Conservation (phyloP, 92 coral and sea anemone species). For the Ricordea florida region DNA sequence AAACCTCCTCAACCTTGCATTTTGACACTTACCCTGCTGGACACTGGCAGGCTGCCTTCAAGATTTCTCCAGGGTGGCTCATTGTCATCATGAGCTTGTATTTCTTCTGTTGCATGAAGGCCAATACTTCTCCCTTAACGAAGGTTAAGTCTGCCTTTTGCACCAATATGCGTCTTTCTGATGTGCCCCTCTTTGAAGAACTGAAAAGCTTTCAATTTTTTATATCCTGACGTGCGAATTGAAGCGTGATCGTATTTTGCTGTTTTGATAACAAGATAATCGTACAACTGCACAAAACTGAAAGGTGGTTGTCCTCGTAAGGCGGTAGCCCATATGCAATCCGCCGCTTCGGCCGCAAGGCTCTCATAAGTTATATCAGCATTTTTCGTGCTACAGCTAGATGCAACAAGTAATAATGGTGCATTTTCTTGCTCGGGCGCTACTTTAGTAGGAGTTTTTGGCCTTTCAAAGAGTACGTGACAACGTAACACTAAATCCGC, state of each 20-base stretch:
- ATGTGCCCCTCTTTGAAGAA: constrained; percentile 72
- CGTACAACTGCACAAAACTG: constrained; percentile 53
- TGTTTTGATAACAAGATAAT: constrained; percentile 52
- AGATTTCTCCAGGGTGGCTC: constrained; percentile 8
- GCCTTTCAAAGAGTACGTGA: constrained; percentile 16
- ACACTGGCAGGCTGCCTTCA: constrained; percentile 62
- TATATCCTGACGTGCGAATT: constrained; percentile 42
- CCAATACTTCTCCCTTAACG: constrained; percentile 43
- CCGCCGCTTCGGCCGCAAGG: constrained; percentile 14
- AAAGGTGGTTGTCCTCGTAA: constrained; percentile 47
- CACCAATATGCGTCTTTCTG: constrained; percentile 40
- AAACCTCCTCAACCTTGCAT: not conserved
- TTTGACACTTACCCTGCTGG: constrained; percentile 59
- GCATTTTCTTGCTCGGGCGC: constrained; percentile 7
- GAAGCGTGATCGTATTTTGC: constrained; percentile 46
- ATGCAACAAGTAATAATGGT: not conserved
- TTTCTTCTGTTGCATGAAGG: constrained; percentile 50
- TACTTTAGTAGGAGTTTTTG: not conserved
- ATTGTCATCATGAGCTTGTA: constrained; percentile 36
- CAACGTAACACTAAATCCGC: constrained; percentile 39
- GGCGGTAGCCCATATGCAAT: constrained; percentile 41
- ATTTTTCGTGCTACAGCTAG: not conserved
- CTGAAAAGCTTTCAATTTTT: constrained; percentile 57
- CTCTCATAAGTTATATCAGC: constrained; percentile 37
- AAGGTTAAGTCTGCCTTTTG: constrained; percentile 17